Evolutionary conservation across 2,888 invertebrate species (phyloP).

Genomic region (Drosophila paranaensis): DNA sequence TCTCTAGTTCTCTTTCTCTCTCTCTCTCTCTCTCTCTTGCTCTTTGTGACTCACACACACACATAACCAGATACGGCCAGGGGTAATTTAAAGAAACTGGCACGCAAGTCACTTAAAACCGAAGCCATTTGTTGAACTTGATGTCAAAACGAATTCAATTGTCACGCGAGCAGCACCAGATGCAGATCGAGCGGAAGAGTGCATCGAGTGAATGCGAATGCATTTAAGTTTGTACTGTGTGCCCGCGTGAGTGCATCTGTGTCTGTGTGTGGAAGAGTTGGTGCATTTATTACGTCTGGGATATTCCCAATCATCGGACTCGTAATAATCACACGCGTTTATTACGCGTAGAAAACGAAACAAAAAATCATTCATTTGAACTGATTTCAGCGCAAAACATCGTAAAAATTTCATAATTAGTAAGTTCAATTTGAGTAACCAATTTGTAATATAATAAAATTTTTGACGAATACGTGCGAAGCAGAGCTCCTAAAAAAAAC

Average conservation of each 20-base stretch:
- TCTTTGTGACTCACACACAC: neutral
- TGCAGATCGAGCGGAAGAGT: constrained; percentile 33
- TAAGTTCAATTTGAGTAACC: constrained; percentile 56
- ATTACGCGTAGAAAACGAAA: constrained; percentile 5
- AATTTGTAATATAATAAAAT: constrained; percentile 51
- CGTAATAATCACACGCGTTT: constrained; percentile 4
- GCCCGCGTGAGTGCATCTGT: neutral
- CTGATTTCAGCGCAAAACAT: constrained; percentile 46
- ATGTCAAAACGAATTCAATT: constrained; percentile 79
- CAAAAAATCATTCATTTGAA: constrained; percentile 12
- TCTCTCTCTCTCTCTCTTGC: neutral
- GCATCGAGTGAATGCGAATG: constrained; percentile 10
- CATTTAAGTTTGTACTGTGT: constrained; percentile 1
- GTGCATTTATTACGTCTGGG: neutral
- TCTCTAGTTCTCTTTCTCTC: neutral
- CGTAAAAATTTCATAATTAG: constrained; percentile 57
- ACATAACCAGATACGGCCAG: constrained; percentile 3
- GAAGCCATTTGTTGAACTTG: constrained; percentile 71
- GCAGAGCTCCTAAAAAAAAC: constrained; percentile 22
- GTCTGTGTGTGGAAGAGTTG: neutral
- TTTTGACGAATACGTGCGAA: constrained; percentile 66
- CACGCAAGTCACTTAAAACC: constrained; percentile 60
- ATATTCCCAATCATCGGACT: neutral
- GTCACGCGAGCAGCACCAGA: constrained; percentile 73
- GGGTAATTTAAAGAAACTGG: constrained; percentile 36